phyloP scores from a whole-genome alignment of 2,888 invertebrate species.

The Drosophila percnosoma region DNA sequence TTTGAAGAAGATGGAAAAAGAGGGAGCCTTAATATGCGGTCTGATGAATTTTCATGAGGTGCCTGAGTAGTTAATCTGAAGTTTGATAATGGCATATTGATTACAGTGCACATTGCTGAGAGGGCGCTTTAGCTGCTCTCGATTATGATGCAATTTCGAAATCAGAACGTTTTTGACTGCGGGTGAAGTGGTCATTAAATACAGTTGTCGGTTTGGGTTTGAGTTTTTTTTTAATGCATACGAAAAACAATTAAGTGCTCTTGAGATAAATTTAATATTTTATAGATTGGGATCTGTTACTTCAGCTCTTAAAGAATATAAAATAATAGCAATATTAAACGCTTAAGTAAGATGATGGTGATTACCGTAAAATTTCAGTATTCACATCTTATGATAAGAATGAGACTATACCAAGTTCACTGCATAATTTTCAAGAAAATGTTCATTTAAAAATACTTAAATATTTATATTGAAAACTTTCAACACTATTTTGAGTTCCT shows the following conservation, averaged over 20 bases:
- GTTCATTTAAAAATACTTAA: neutral
- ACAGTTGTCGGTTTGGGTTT: neutral
- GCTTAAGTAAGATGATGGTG: neutral
- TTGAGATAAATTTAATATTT: neutral
- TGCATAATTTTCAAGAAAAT: neutral
- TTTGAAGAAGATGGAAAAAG: neutral
- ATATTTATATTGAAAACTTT: neutral
- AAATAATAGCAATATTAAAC: neutral
- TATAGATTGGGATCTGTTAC: neutral
- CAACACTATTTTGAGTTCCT: neutral
- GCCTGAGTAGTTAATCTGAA: slow-evolving; percentile 14
- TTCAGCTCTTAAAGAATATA: neutral
- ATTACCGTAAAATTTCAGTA: neutral
- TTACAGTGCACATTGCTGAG: slow-evolving; percentile 15
- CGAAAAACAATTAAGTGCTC: neutral
- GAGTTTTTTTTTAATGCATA: neutral
- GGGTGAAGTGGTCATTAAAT: slow-evolving; percentile 4
- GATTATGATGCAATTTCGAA: slow-evolving; percentile 33
- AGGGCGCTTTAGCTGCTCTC: slow-evolving; percentile 21
- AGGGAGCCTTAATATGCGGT: slow-evolving; percentile 17
- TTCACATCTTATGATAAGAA: neutral
- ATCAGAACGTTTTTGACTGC: slow-evolving; percentile 9
- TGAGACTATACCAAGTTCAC: neutral
- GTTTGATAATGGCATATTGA: slow-evolving; percentile 51
- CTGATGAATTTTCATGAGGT: slow-evolving; percentile 29